Conservation (phyloP, 1,140 invertebrate genomes). For the Ips nitidus region DNA sequence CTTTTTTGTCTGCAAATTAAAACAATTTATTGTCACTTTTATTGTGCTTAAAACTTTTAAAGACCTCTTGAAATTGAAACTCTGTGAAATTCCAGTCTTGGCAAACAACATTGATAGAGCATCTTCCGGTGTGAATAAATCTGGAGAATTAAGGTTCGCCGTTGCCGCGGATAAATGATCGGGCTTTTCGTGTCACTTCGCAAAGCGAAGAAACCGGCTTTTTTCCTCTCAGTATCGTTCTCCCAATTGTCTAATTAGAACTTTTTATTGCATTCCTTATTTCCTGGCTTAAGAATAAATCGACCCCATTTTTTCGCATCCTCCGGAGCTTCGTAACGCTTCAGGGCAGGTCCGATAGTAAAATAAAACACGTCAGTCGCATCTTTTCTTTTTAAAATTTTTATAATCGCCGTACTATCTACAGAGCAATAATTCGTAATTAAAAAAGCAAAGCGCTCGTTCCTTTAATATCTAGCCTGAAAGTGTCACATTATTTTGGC, state of each 20-base stretch:
- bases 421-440: background rate
- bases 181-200: slow-evolving; percentile 19
- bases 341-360: background rate
- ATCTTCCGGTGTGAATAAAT: slow-evolving; percentile 20
- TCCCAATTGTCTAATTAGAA: slow-evolving; percentile 19
- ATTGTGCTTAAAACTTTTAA: too few species aligned
- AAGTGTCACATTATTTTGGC: slow-evolving; percentile 6
- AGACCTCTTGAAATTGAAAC: too few species aligned
- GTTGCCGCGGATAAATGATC: slow-evolving; percentile 16
- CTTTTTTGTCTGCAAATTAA: too few species aligned
- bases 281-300: slow-evolving; percentile 10
- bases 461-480: background rate
- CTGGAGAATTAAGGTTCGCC: slow-evolving; percentile 20
- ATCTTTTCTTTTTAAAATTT: background rate
- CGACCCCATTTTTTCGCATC: background rate
- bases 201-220: slow-evolving; percentile 4
- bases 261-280: slow-evolving; percentile 20
- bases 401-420: too few species aligned
- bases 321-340: background rate
- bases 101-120: slow-evolving; percentile 11
- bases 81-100: too few species aligned
- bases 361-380: background rate
- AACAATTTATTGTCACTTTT: too few species aligned
- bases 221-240: slow-evolving; percentile 7
- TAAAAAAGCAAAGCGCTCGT: slow-evolving; percentile 3